phyloP scores from a whole-genome alignment of 2,113 vertebrate genomes.

The Sterna hirundo region DNA sequence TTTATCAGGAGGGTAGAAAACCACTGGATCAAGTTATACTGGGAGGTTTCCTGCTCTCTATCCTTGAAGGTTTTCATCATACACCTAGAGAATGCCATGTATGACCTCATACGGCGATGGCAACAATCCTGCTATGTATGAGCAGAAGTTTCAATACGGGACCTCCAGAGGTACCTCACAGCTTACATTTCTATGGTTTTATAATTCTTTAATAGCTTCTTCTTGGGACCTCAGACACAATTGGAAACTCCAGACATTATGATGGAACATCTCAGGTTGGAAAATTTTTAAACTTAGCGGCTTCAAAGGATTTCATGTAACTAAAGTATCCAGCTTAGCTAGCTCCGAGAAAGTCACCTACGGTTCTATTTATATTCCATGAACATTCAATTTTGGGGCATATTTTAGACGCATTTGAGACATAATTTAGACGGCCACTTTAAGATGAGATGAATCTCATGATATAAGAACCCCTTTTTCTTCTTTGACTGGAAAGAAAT shows the following conservation, averaged over 20 bases:
- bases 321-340: background rate
- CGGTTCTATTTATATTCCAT: background rate
- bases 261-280: accelerated
- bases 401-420: background rate
- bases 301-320: background rate
- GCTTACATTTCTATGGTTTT: background rate
- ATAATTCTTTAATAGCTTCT: background rate
- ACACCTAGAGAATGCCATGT: background rate
- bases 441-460: background rate
- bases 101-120: background rate
- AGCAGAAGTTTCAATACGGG: background rate
- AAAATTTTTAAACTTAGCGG: background rate
- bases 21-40: accelerated
- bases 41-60: accelerated
- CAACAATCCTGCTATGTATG: background rate
- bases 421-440: background rate
- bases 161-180: background rate
- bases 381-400: background rate
- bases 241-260: background rate
- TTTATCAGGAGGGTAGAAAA: background rate
- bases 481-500: background rate
- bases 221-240: background rate
- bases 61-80: background rate
- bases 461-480: background rate
- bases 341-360: background rate